Base-by-base conservation (phyloP, 2,797 vertebrate species). In the Miichthys miiuy region DNA sequence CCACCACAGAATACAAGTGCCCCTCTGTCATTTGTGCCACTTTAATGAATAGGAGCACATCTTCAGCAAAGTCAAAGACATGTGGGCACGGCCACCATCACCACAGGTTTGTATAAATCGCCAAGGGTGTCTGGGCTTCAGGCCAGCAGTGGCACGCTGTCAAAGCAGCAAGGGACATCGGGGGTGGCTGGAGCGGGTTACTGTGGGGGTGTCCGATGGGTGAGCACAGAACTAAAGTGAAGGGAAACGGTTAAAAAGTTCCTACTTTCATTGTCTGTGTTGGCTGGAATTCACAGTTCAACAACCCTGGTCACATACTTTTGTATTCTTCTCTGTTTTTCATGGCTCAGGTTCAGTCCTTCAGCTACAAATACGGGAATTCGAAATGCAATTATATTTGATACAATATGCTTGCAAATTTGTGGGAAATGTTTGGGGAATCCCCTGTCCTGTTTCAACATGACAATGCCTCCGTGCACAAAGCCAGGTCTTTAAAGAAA, bases 11-110 rank as follows among this genome's bases (percentile, higher is more conserved):
- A 77, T 65, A 85, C 87, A 85, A 87, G 80, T 56, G 41, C 56
- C 78, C 64, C 88, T 89, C 86, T 92, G 91, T 92, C 91, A 81
- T 90, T 84, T 68, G 64, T 64, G 71, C 83, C 6, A 80, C 76
- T 79, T 74, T 93, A 90, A 92, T 93, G 90, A 93, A 92, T 81
- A 72, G 87, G 77, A 91, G 87, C 77, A 77, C 83, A 85, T 91
- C 85, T 88, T 89, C 88, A 71, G 88, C 85, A 82, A 89, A 94
- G 91, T 90, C 90, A 87, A 80, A 90, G 89, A 84, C 58, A n/a
- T 54, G 81, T 88, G 88, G 86, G 80, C 87, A 70, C 64, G 62
- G 86, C 89, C 62, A 42, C 82, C 80, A 70, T 85, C 80, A 20
- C 83, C 51, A 51, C 83, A 63, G 77, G 87, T 88, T 86, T 91